phyloP scores from a whole-genome alignment of 2,113 vertebrate genomes.

The Ceyx cyanopectus region DNA sequence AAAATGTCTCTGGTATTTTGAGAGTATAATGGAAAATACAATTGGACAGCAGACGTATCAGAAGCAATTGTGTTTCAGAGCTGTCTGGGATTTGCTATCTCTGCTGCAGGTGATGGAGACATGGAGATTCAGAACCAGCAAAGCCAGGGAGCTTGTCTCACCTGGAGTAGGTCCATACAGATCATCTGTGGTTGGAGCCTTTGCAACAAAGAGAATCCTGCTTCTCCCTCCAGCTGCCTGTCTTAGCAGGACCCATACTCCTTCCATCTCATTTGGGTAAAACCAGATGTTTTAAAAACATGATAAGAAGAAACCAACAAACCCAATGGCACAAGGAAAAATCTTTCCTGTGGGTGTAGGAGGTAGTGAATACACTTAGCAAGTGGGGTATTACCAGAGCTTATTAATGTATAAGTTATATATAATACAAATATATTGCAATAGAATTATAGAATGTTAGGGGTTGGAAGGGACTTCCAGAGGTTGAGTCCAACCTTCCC shows the following conservation, averaged over 20 bases:
- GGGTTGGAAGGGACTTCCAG: no score
- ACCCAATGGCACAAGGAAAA: background rate
- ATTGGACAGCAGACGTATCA: background rate
- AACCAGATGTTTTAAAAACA: background rate
- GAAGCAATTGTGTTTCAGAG: background rate
- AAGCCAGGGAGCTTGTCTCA: background rate
- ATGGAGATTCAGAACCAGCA: background rate
- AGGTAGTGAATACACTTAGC: background rate
- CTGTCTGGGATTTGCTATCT: background rate
- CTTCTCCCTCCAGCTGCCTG: background rate
- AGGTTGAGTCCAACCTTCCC: no score
- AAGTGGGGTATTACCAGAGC: background rate
- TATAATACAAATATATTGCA: background rate
- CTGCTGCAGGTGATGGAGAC: background rate
- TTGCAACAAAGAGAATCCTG: background rate
- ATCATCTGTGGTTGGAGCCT: background rate
- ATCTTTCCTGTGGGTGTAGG: background rate
- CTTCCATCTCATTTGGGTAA: background rate
- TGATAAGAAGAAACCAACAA: fast-evolving
- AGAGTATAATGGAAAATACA: background rate
- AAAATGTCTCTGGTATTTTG: background rate
- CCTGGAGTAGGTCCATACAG: fast-evolving
- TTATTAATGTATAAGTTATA: background rate
- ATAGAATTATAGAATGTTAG: no score
- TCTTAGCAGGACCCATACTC: background rate